Conservation (phyloP, 2,113 vertebrate genomes). For the Sapayoa aenigma region DNA sequence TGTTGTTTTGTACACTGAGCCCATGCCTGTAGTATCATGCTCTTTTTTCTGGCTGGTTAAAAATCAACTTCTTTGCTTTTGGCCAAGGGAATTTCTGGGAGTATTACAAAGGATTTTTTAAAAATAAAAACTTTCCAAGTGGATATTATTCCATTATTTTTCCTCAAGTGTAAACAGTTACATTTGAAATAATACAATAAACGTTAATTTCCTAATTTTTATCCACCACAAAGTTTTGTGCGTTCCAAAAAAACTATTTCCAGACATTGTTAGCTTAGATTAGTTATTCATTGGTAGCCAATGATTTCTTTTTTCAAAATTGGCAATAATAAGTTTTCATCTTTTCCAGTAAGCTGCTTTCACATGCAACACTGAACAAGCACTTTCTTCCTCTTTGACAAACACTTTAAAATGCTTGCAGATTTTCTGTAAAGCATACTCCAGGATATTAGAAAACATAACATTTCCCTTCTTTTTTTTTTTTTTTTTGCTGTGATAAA, state of each 20-base stretch:
- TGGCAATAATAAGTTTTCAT: slow-evolving; percentile 75
- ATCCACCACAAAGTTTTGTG: slow-evolving; percentile 60
- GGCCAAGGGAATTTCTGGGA: slow-evolving; percentile 72
- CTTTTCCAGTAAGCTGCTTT: slow-evolving; percentile 79
- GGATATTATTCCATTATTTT: slow-evolving; percentile 80
- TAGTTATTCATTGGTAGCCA: slow-evolving; percentile 78
- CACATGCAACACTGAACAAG: slow-evolving; percentile 41
- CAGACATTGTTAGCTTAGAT: slow-evolving; percentile 77
- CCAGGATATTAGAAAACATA: slow-evolving; percentile 43
- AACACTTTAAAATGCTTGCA: slow-evolving; percentile 55
- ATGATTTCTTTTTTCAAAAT: slow-evolving; percentile 71
- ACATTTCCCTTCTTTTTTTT: not conserved
- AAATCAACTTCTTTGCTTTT: slow-evolving; percentile 59
- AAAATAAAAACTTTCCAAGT: slow-evolving; percentile 73
- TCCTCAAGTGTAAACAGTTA: slow-evolving; percentile 81
- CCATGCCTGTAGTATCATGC: slow-evolving; percentile 20
- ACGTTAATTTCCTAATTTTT: slow-evolving; percentile 79
- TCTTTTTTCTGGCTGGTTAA: slow-evolving; percentile 65
- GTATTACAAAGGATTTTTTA: slow-evolving; percentile 65
- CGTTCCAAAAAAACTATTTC: slow-evolving; percentile 74
- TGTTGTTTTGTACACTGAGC: slow-evolving; percentile 9
- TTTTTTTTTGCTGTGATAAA: not conserved
- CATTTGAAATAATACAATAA: slow-evolving; percentile 80
- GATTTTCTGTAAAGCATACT: slow-evolving; percentile 61
- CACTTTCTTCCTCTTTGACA: slow-evolving; percentile 68